Percentiles rank a stretch among this genome's conserved stretches.
Evolutionary conservation across 2,113 vertebrate species (phyloP).

Genomic region (Hippocampus guttulatus): DNA sequence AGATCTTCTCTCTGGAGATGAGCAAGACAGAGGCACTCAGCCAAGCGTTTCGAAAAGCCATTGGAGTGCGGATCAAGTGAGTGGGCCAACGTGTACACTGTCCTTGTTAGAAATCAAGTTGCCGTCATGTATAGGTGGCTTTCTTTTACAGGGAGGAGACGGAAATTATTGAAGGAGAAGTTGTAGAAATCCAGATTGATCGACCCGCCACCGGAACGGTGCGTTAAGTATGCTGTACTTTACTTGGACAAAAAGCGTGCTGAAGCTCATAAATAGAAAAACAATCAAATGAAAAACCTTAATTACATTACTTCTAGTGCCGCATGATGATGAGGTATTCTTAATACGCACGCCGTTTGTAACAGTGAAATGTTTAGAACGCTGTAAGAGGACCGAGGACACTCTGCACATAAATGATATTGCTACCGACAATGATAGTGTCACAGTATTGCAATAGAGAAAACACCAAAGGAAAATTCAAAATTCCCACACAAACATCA

Average conservation of each 20-base stretch:
- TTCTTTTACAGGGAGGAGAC: conserved; percentile 82
- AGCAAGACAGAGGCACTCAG: conserved; percentile 91
- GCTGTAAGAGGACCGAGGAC: no score
- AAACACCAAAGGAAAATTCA: no score
- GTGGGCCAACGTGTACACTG: conserved; percentile 24
- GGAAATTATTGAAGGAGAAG: conserved; percentile 93
- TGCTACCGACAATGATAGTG: no score
- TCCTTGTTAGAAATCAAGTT: conserved; percentile 5
- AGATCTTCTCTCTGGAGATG: conserved; percentile 95
- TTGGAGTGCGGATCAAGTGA: conserved; percentile 91
- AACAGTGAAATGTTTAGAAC: no score
- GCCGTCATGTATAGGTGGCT: neutral
- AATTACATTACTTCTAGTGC: no score
- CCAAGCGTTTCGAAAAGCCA: conserved; percentile 88
- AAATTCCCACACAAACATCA: no score
- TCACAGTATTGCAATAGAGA: no score
- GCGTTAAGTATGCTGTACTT: conserved; percentile 30
- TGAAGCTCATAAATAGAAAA: neutral
- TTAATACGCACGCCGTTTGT: no score
- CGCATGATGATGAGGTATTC: no score
- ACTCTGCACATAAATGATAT: no score
- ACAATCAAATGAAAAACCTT: neutral
- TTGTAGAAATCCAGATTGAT: conserved; percentile 95
- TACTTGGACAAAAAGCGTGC: neutral
- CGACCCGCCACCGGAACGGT: conserved; percentile 92